Conservation (phyloP, 2,888 invertebrate species). For the Lydus trimaculatus region DNA sequence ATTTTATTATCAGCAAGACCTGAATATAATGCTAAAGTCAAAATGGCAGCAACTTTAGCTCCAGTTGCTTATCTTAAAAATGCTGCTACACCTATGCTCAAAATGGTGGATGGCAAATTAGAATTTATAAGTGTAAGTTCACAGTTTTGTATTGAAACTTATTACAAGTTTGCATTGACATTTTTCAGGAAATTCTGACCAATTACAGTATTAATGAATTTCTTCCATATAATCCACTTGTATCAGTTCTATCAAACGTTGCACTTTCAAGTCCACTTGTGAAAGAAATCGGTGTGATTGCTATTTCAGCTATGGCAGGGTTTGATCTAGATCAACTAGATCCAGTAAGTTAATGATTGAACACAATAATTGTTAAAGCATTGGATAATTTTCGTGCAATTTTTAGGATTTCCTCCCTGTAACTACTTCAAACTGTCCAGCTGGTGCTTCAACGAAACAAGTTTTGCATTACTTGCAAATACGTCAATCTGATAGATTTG, state of each 20-base stretch:
- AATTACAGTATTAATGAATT: neutral
- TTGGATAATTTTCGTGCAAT: neutral
- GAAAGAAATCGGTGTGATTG: neutral
- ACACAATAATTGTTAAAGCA: neutral
- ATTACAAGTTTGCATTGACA: neutral
- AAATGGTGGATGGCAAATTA: neutral
- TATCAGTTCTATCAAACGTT: neutral
- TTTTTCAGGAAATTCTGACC: neutral
- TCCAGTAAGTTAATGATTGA: too few relatives aligned
- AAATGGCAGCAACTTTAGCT: conserved; percentile 68
- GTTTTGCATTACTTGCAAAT: neutral
- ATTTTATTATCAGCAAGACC: conserved; percentile 69
- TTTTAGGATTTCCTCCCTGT: conserved; percentile 3
- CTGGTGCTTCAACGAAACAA: neutral
- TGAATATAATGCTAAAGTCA: conserved; percentile 71
- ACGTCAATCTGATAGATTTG: conserved; percentile 31
- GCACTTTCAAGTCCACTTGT: neutral
- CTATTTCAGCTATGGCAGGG: neutral
- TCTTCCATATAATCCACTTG: neutral
- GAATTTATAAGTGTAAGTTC: too few relatives aligned
- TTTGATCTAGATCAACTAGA: neutral
- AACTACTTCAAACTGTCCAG: neutral
- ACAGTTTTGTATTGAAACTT: neutral
- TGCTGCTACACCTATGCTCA: neutral
- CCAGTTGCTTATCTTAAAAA: conserved; percentile 69